These are phyloP conservation scores for Abramis brama DNA, from an alignment of 2,113 vertebrate genomes.

Conservation along the genomic window DNA sequence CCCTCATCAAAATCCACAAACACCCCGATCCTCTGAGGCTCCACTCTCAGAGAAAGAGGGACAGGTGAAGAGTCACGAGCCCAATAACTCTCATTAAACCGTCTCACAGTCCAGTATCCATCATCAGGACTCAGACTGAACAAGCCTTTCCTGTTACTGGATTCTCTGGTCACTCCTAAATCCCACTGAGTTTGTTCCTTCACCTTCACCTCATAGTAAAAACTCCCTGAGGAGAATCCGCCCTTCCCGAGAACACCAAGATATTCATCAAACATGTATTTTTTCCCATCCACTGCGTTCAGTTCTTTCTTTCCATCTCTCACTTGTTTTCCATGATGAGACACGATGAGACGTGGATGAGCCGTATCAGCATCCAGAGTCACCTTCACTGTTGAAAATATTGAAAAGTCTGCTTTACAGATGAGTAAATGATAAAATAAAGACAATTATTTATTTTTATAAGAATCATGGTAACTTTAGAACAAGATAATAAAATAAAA, in stretches of 20 bases:
- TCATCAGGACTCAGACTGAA: not conserved
- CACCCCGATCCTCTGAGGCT: not conserved
- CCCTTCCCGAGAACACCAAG: not conserved
- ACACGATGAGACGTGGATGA: not conserved
- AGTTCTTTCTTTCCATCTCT: not conserved
- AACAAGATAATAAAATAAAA: not conserved
- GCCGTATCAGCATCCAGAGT: constrained; percentile 16
- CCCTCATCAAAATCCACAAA: not conserved
- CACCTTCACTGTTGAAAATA: not conserved
- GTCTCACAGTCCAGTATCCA: not conserved
- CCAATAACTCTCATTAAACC: rapidly evolving
- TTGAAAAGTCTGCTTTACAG: not conserved
- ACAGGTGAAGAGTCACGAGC: not conserved
- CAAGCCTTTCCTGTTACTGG: not conserved
- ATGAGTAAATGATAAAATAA: not conserved
- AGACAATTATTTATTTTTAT: not conserved
- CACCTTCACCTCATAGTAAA: constrained; percentile 11
- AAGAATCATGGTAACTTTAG: not conserved
- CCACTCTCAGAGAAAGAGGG: not conserved
- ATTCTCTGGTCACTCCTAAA: constrained; percentile 1
- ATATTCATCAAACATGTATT: not conserved
- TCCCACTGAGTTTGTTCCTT: not conserved
- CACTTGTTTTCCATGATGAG: not conserved
- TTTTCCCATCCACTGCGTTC: not conserved
- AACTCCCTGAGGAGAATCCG: constrained; percentile 10